These are phyloP conservation scores for Brachionus rotundiformis DNA, from an alignment of 1,140 invertebrate species.

Conservation along the genomic window DNA sequence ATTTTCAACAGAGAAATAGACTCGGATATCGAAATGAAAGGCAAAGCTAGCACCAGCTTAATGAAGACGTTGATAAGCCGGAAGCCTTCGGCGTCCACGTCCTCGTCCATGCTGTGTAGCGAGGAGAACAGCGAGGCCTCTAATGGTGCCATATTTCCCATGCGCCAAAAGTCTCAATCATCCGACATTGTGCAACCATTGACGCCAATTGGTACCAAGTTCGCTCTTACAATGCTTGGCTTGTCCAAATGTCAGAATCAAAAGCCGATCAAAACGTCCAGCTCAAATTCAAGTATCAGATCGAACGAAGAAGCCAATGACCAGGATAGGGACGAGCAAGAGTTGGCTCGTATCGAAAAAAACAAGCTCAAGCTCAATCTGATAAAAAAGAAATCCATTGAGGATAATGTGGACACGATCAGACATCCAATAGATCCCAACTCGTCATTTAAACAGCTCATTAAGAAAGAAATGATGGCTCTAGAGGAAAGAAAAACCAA, in stretches of 20 bases:
- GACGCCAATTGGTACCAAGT: slow-evolving; percentile 23
- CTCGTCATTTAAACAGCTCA: slow-evolving; percentile 22
- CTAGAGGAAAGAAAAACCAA: slow-evolving; percentile 1
- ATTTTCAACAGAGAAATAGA: slow-evolving; percentile 60
- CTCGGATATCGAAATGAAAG: slow-evolving; percentile 61
- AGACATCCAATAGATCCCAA: neutral
- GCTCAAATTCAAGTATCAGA: neutral
- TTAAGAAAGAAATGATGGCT: slow-evolving; percentile 9
- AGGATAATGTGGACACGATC: neutral
- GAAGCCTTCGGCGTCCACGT: neutral
- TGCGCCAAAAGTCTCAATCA: neutral
- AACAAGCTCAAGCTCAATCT: slow-evolving; percentile 13
- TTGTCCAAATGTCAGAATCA: slow-evolving; percentile 9
- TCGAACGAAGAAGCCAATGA: neutral
- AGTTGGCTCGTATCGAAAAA: neutral
- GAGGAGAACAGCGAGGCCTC: neutral
- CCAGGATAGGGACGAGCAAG: neutral
- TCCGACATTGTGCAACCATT: slow-evolving; percentile 9
- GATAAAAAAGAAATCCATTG: slow-evolving; percentile 19
- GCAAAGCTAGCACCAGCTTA: slow-evolving; percentile 62
- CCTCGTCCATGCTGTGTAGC: neutral
- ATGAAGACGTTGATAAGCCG: slow-evolving; percentile 62
- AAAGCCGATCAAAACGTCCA: neutral
- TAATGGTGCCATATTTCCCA: neutral
- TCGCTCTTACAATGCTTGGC: slow-evolving; percentile 16